Evolutionary conservation across 2,113 vertebrate species (phyloP).

Genomic region (Cyanocitta stelleri): DNA sequence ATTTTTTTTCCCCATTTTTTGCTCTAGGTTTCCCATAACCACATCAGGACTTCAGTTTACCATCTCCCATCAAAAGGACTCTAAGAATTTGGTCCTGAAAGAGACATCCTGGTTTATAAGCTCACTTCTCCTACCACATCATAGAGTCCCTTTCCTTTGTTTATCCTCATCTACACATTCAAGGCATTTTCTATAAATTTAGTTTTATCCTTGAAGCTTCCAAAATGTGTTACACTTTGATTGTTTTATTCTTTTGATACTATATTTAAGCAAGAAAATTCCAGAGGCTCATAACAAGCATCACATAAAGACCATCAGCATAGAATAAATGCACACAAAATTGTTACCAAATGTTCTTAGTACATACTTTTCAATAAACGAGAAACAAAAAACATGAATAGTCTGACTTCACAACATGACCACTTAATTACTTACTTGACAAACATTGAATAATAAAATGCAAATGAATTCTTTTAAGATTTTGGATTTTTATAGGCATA

Average conservation of each 20-base stretch:
- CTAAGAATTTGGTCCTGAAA: background rate
- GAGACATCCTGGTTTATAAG: background rate
- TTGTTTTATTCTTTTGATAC: background rate
- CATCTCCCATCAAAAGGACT: background rate
- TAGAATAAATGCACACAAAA: slow-evolving; percentile 26
- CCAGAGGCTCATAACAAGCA: background rate
- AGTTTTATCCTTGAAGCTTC: background rate
- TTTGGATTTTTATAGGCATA: background rate
- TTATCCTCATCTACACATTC: background rate
- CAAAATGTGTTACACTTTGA: background rate
- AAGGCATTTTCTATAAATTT: background rate
- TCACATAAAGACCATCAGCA: background rate
- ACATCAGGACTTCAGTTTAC: background rate
- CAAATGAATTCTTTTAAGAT: slow-evolving; percentile 8
- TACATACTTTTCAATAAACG: slow-evolving; percentile 7
- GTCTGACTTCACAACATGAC: background rate
- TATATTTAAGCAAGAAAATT: slow-evolving; percentile 2
- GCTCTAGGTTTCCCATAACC: background rate
- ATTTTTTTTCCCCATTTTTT: background rate
- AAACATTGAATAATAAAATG: slow-evolving; percentile 29
- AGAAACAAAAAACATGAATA: slow-evolving; percentile 7
- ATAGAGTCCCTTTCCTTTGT: background rate
- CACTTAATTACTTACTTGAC: slow-evolving; percentile 33
- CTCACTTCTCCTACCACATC: background rate
- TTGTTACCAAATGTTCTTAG: slow-evolving; percentile 47